Percentiles rank a stretch among this genome's conserved stretches.
Evolutionary conservation across 2,888 invertebrate genomes (phyloP).

Genomic region (Trimorus sp.): DNA sequence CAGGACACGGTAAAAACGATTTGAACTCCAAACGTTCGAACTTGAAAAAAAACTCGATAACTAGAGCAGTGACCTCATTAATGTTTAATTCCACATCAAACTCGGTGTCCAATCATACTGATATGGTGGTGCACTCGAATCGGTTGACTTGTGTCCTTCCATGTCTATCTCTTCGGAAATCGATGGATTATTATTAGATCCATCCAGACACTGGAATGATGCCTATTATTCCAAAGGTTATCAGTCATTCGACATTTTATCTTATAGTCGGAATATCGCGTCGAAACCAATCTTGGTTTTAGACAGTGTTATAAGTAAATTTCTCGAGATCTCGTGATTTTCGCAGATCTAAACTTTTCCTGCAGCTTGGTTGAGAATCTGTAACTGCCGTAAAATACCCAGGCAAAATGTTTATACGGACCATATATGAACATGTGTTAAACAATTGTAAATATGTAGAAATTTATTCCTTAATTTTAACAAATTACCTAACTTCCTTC

Average conservation of each 20-base stretch:
- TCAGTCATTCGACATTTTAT: conserved; percentile 24
- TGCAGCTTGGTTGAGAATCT: too few relatives aligned
- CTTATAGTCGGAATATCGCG: neutral
- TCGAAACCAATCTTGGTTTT: conserved; percentile 5
- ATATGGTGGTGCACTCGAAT: conserved; percentile 2
- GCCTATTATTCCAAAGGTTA: conserved; percentile 24
- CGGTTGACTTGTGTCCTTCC: conserved; percentile 24
- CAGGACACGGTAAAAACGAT: too few relatives aligned
- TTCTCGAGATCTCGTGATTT: conserved; percentile 27
- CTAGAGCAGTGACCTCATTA: neutral
- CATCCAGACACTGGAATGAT: conserved; percentile 23
- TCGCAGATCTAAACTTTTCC: conserved; percentile 9
- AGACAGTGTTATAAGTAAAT: conserved; percentile 6
- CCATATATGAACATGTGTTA: too few relatives aligned
- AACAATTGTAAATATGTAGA: too few relatives aligned
- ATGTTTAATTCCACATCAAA: conserved; percentile 7
- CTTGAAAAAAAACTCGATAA: too few relatives aligned
- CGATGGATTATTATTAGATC: conserved; percentile 55
- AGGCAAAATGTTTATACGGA: too few relatives aligned
- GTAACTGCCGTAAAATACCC: too few relatives aligned
- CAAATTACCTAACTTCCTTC: too few relatives aligned
- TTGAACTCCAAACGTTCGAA: too few relatives aligned
- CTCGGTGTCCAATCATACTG: conserved; percentile 20
- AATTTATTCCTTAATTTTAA: too few relatives aligned
- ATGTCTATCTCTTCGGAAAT: conserved; percentile 22